Evolutionary conservation across 2,888 invertebrate species (phyloP), one percentile per base, ranked within the genome.

Genomic region (Sthenelais limicola): DNA sequence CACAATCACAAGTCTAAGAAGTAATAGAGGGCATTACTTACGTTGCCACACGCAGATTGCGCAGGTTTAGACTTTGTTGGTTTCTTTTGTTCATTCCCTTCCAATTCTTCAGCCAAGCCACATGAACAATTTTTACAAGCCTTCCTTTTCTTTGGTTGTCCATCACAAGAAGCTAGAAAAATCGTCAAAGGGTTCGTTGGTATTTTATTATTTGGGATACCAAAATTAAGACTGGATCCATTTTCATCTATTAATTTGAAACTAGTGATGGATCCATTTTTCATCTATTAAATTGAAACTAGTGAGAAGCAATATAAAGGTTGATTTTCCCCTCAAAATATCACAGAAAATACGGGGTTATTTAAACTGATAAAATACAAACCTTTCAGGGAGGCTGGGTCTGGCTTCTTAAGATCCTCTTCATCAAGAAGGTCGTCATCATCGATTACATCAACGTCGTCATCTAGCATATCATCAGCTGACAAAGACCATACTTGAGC

Each of bases 91-190:
- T 75, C 84, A 85, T 93, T 94, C 9, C 90, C 91, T 62, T 91
- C 92, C 69, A 98, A 89, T 88, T 98, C 96, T 80, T 98, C 98
- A 2, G 98, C 98, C 73, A 99, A 90, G 0, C 99, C 99, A 88
- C 99, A 99, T 0, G 94, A 92, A 86, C 99, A 99, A 88, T 99
- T 94, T 81, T 98, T 99, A 84, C 99, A 99, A 0, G 99, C 97
- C 88, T 96, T 96, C 72, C 94, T 91, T 87, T 96, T 79, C 35
- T 71, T 71, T 3, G 71, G 38, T 15, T 56, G 56, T 26, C 62
- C 62, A 62, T 62, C 30, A 35, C 62, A 62, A 26, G 62, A 62
- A 12, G 62, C 62, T 62, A 3, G 38, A 38, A 38, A 7, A 38
- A n/a, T n/a, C n/a, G n/a, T n/a, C n/a, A n/a, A n/a, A n/a, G n/a